A percentile compares a stretch with the other conserved stretches of the same genome.
Evolutionary conservation across 2,888 invertebrate genomes (phyloP).

Genomic region (Slavum lentiscoides): DNA sequence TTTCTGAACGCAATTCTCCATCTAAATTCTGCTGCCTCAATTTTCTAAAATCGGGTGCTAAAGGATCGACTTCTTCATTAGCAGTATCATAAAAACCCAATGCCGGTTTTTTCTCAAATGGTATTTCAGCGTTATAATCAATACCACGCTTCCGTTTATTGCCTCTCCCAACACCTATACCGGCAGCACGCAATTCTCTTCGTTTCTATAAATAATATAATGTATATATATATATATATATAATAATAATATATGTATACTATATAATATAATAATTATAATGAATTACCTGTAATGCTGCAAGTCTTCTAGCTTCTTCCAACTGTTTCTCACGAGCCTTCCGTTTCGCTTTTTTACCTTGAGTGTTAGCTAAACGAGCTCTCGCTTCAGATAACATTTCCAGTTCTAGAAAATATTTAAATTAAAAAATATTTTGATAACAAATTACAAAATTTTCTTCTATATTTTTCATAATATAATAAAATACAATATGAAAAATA

Average conservation of each 20-base stretch:
- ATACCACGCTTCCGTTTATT: constrained; percentile 84
- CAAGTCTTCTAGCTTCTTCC: constrained; percentile 94
- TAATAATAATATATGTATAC: neutral
- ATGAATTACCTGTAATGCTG: constrained; percentile 75
- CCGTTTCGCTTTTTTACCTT: constrained; percentile 90
- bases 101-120: constrained; percentile 93
- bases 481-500: too few species aligned
- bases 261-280: neutral
- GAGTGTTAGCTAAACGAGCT: constrained; percentile 97
- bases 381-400: constrained; percentile 99
- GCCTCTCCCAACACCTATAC: constrained; percentile 69
- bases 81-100: constrained; percentile 94
- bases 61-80: constrained; percentile 82
- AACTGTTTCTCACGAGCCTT: constrained; percentile 97
- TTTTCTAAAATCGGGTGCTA: constrained; percentile 86
- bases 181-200: constrained; percentile 95
- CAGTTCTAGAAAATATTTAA: constrained; percentile 69
- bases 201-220: constrained; percentile 68
- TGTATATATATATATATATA: neutral
- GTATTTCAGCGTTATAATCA: constrained; percentile 96
- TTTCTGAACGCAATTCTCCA: constrained; percentile 86
- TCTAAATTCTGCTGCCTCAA: constrained; percentile 91
- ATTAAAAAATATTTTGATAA: neutral
- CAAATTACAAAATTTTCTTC: neutral
- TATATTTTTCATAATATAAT: neutral